Evolutionary conservation across 1,140 invertebrate genomes (phyloP).

Genomic region (Neodiprion virginianus): DNA sequence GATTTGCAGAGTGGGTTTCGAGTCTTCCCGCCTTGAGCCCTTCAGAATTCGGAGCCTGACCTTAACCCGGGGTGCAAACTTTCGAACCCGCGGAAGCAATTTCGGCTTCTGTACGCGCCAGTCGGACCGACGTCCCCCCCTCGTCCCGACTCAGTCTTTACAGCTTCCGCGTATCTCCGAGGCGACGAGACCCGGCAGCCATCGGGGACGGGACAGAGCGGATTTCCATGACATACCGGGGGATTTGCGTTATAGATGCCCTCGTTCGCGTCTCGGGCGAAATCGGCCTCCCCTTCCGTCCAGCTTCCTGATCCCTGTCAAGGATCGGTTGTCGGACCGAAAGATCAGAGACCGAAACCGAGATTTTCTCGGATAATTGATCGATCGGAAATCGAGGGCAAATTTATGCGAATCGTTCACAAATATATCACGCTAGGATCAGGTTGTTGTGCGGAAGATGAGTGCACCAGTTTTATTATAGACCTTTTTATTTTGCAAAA

Average conservation of each 20-base stretch:
- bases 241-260: slow-evolving; percentile 4
- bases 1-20: too few relatives aligned
- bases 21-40: too few relatives aligned
- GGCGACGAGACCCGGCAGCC: background rate
- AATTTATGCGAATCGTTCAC: too few relatives aligned
- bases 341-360: too few relatives aligned
- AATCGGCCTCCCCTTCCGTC: background rate
- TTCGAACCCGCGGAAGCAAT: background rate
- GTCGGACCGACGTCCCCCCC: background rate
- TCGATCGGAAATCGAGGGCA: too few relatives aligned
- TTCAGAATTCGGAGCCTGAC: background rate
- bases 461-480: too few relatives aligned
- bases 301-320: too few relatives aligned
- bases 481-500: too few relatives aligned
- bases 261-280: background rate
- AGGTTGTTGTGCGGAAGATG: too few relatives aligned
- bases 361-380: too few relatives aligned
- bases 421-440: too few relatives aligned
- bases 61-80: background rate
- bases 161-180: background rate
- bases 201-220: slow-evolving; percentile 3
- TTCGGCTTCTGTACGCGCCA: background rate
- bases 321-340: too few relatives aligned
- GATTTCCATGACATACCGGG: slow-evolving; percentile 7
- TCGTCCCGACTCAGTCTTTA: background rate